A percentile compares a stretch with the other conserved stretches of the same genome.
Evolutionary conservation across 2,797 vertebrate species (phyloP).

Genomic region (Pseudomugil tenellus): DNA sequence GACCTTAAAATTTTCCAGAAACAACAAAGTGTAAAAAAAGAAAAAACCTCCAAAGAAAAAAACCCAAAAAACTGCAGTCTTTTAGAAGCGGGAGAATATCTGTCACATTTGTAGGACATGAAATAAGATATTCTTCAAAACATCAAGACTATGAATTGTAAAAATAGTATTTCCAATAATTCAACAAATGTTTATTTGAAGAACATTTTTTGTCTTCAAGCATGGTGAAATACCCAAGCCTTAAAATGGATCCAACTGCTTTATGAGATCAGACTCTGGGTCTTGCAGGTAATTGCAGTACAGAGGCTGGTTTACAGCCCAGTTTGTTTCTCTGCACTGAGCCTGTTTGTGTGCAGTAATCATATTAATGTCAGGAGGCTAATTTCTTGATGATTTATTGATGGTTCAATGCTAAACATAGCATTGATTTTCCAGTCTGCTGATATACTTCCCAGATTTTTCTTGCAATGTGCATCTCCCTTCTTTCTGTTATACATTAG

Average conservation of each 20-base stretch:
- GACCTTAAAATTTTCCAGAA: neutral
- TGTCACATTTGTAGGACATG: neutral
- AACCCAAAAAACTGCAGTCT: neutral
- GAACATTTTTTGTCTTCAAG: neutral
- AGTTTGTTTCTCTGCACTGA: conserved; percentile 3
- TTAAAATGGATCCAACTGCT: neutral
- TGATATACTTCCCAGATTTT: conserved; percentile 20
- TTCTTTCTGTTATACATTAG: conserved; percentile 11
- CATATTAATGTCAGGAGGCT: conserved; percentile 27
- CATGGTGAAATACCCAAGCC: neutral
- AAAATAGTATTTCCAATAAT: neutral
- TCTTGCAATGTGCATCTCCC: neutral
- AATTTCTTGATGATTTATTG: conserved; percentile 50
- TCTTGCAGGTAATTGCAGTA: neutral
- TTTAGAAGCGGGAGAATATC: neutral
- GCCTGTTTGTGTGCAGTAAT: conserved; percentile 38
- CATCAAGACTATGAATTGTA: neutral
- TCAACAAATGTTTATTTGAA: neutral
- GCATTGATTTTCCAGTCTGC: conserved; percentile 19
- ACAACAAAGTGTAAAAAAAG: neutral
- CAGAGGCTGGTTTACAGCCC: neutral
- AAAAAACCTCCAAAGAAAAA: neutral
- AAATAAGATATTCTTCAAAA: neutral
- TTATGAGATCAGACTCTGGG: neutral
- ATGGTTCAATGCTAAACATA: conserved; percentile 41